These are phyloP conservation scores for Aphis craccivora DNA, from an alignment of 1,140 invertebrate genomes.

Conservation along the genomic window DNA sequence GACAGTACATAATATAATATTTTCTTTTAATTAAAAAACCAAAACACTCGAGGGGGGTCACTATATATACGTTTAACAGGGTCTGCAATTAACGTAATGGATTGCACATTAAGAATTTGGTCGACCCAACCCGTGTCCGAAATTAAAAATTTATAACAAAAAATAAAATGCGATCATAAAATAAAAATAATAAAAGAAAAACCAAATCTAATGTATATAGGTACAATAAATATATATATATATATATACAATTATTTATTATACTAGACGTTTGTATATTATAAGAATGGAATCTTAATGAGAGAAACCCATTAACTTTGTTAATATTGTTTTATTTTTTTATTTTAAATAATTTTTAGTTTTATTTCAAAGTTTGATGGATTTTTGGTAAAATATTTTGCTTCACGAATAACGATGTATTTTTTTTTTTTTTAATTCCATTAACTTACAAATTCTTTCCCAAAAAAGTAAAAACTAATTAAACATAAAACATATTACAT, in stretches of 20 bases:
- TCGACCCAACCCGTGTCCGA: background rate
- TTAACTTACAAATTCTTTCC: background rate
- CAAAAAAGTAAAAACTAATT: background rate
- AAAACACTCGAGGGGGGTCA: background rate
- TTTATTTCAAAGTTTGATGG: background rate
- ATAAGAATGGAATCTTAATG: background rate
- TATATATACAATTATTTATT: background rate
- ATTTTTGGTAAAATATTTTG: background rate
- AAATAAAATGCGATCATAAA: background rate
- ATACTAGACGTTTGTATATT: background rate
- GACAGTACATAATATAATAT: background rate
- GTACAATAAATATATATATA: background rate
- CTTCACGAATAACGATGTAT: accelerated
- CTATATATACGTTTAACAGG: background rate
- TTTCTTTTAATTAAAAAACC: constrained; percentile 3
- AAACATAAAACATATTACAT: background rate
- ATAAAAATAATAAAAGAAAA: constrained; percentile 6
- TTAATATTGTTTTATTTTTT: background rate
- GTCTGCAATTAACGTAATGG: background rate
- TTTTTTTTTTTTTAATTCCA: no score
- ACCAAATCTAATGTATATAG: background rate
- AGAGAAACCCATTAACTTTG: background rate
- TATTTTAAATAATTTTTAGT: background rate
- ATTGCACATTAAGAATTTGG: background rate
- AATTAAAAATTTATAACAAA: background rate